A percentile compares a stretch with the other conserved stretches of the same genome.
phyloP scores from a whole-genome alignment of 2,113 vertebrate genomes.

The Aleadryas rufinucha region DNA sequence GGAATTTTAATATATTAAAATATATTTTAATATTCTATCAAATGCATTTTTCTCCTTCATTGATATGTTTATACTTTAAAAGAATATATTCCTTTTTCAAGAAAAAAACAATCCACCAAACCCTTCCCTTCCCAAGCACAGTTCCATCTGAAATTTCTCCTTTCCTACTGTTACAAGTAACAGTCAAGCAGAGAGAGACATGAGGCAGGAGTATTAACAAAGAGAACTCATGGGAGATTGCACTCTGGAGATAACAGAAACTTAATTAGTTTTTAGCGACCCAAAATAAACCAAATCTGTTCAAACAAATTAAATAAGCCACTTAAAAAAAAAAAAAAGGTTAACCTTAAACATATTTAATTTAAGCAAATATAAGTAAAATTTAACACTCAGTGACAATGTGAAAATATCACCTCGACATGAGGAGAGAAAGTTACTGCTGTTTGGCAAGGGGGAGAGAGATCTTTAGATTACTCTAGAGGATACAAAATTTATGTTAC shows the following conservation, averaged over 20 bases:
- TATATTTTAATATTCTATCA: background rate
- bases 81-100: background rate
- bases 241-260: slow-evolving; percentile 10
- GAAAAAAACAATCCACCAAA: background rate
- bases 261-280: slow-evolving; percentile 43
- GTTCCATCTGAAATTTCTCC: background rate
- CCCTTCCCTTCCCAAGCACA: background rate
- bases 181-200: background rate
- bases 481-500: background rate
- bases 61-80: background rate
- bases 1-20: background rate
- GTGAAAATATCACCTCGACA: background rate
- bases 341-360: slow-evolving; percentile 38
- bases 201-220: background rate
- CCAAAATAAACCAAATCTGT: slow-evolving; percentile 12
- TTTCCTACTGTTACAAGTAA: background rate
- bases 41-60: background rate
- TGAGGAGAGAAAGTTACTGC: background rate
- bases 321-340: background rate
- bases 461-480: background rate
- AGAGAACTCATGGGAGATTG: background rate
- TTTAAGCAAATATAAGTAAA: slow-evolving; percentile 26
- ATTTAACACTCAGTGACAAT: slow-evolving; percentile 15
- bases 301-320: slow-evolving; percentile 27
- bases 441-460: background rate